phyloP scores from a whole-genome alignment of 2,888 invertebrate genomes.

The Cheiracanthium punctorium region DNA sequence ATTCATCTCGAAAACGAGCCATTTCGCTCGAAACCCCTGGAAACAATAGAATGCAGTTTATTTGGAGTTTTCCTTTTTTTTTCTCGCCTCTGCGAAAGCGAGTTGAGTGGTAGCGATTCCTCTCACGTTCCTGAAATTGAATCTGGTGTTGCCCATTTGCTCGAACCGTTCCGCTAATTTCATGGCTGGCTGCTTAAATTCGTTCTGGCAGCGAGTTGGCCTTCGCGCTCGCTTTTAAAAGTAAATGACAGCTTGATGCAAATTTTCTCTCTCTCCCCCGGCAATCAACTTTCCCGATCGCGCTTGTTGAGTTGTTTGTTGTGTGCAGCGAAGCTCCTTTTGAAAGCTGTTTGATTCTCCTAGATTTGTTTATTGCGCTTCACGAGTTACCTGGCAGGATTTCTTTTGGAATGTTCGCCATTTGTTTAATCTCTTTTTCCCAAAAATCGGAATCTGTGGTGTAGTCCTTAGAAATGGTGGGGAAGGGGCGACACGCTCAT shows the following conservation, averaged over 20 bases:
- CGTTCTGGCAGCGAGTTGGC: slow-evolving; percentile 22
- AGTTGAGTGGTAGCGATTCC: slow-evolving; percentile 47
- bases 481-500: no score
- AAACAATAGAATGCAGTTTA: neutral
- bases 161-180: slow-evolving; percentile 31
- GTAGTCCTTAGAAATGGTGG: no score
- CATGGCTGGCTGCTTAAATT: slow-evolving; percentile 47
- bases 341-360: no score
- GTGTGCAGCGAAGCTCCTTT: no score
- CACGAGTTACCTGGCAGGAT: no score
- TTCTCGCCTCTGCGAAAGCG: no score
- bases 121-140: slow-evolving; percentile 38
- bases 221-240: slow-evolving; percentile 16
- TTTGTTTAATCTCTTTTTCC: no score
- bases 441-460: no score
- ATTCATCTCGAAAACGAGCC: no score
- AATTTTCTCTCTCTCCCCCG: slow-evolving; percentile 21
- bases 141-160: neutral
- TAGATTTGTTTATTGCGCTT: no score
- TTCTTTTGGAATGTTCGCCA: no score
- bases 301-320: neutral
- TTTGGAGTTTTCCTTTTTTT: neutral
- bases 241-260: slow-evolving; percentile 34
- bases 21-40: no score
- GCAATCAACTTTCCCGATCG: neutral